A percentile compares a stretch with the other conserved stretches of the same genome.
Evolutionary conservation across 1,140 invertebrate genomes (phyloP).

Genomic region (Hylaeus volcanicus): DNA sequence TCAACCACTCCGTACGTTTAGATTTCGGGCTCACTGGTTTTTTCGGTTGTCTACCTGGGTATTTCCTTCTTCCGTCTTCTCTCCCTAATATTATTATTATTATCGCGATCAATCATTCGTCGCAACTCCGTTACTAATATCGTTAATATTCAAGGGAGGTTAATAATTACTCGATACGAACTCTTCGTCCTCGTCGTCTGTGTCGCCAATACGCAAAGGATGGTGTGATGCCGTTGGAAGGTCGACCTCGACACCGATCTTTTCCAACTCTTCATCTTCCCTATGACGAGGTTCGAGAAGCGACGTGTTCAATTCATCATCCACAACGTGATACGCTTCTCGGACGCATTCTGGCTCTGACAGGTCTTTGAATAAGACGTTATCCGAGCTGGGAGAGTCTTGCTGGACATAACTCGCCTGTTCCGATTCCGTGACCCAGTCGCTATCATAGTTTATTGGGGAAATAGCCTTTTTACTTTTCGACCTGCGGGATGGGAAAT

Average conservation of each 20-base stretch:
- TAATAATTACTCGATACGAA: conserved; percentile 17
- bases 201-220: too few relatives aligned
- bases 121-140: background rate
- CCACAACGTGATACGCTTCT: background rate
- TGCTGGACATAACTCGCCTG: background rate
- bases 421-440: conserved; percentile 9
- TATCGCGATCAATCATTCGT: background rate
- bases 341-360: conserved; percentile 35
- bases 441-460: background rate
- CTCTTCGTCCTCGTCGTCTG: background rate
- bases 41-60: background rate
- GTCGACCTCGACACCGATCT: background rate
- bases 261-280: background rate
- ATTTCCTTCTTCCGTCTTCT: background rate
- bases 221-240: background rate
- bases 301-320: background rate
- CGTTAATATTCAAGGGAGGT: too few relatives aligned
- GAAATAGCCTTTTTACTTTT: too few relatives aligned
- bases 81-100: conserved; percentile 1
- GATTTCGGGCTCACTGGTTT: background rate
- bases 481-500: too few relatives aligned
- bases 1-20: background rate
- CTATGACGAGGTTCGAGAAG: background rate
- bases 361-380: background rate
- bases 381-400: background rate